These are phyloP conservation scores for Progne subis DNA, from an alignment of 2,113 vertebrate species.

Conservation along the genomic window DNA sequence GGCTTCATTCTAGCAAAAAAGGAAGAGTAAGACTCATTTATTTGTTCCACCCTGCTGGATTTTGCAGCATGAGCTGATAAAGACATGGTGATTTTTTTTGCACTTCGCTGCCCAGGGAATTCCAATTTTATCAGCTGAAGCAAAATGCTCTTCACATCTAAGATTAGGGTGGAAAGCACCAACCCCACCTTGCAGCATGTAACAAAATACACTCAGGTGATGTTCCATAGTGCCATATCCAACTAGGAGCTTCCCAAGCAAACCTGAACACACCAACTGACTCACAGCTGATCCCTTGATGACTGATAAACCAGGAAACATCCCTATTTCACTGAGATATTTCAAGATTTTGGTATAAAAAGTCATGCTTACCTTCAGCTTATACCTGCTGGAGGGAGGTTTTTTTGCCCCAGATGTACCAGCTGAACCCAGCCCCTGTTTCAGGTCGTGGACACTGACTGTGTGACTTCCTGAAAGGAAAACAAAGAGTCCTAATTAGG, in stretches of 20 bases:
- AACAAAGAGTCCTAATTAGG: neutral
- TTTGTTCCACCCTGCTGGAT: neutral
- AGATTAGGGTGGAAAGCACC: neutral
- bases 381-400: conserved; percentile 71
- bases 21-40: neutral
- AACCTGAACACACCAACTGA: neutral
- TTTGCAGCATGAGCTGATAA: neutral
- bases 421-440: conserved; percentile 75
- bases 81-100: neutral
- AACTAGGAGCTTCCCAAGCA: neutral
- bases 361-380: conserved; percentile 83
- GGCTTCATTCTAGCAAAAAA: neutral
- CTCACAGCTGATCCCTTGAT: neutral
- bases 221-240: neutral
- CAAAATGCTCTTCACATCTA: neutral
- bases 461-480: conserved; percentile 78
- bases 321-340: neutral
- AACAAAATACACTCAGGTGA: neutral
- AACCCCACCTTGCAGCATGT: neutral
- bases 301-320: neutral
- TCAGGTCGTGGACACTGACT: conserved; percentile 83
- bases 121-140: neutral
- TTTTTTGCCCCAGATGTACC: conserved; percentile 56
- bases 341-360: neutral
- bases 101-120: neutral